Percentiles rank a stretch among this genome's conserved stretches.
Evolutionary conservation across 2,888 invertebrate species (phyloP).

Genomic region (Drosophila meridionalis): DNA sequence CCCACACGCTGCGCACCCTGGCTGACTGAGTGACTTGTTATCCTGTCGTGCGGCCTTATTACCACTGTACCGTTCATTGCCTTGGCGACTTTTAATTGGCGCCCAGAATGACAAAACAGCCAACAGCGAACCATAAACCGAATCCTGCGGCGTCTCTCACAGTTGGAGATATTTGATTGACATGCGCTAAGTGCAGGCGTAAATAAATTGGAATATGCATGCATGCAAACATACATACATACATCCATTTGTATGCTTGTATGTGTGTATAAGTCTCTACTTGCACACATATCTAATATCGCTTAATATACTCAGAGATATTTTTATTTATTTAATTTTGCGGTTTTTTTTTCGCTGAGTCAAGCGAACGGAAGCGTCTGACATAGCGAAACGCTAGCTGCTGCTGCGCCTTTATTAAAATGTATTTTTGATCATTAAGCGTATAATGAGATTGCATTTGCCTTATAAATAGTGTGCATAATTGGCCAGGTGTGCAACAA

Average conservation of each 20-base stretch:
- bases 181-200: constrained; percentile 59
- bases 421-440: constrained; percentile 69
- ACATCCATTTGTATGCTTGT: not conserved
- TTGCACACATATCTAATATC: constrained; percentile 9
- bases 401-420: constrained; percentile 55
- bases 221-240: constrained; percentile 20
- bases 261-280: constrained; percentile 1
- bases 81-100: constrained; percentile 71
- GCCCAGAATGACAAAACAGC: constrained; percentile 63
- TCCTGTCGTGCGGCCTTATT: constrained; percentile 56
- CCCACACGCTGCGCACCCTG: constrained; percentile 52
- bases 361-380: constrained; percentile 65
- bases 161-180: constrained; percentile 73
- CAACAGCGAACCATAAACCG: constrained; percentile 41
- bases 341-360: constrained; percentile 44
- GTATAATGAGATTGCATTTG: constrained; percentile 48
- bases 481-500: constrained; percentile 63
- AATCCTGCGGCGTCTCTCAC: constrained; percentile 53
- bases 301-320: not conserved
- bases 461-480: constrained; percentile 45
- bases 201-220: constrained; percentile 13
- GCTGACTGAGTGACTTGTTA: constrained; percentile 43
- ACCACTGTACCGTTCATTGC: constrained; percentile 61
- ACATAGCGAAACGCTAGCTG: constrained; percentile 33
- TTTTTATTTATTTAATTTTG: constrained; percentile 3